phyloP scores from a whole-genome alignment of 2,797 vertebrate genomes.

The Sarcophilus harrisii region DNA sequence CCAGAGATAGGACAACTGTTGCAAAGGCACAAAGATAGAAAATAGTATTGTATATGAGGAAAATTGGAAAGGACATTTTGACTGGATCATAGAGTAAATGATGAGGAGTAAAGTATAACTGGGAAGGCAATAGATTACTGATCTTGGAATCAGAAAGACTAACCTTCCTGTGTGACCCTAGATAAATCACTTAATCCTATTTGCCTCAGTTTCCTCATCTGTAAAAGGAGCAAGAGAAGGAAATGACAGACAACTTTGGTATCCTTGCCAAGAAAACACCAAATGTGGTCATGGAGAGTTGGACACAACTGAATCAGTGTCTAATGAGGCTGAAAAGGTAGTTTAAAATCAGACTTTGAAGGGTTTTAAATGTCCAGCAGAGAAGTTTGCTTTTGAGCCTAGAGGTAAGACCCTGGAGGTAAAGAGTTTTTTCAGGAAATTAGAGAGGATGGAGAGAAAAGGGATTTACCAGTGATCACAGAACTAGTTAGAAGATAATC shows the following conservation, averaged over 20 bases:
- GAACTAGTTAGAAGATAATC: background rate
- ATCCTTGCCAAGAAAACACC: background rate
- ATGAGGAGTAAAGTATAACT: background rate
- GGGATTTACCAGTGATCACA: background rate
- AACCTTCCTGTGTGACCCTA: background rate
- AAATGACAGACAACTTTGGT: background rate
- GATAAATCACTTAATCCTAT: background rate
- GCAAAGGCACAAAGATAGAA: background rate
- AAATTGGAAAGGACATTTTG: background rate
- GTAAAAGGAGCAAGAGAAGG: background rate
- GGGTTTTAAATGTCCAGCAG: background rate
- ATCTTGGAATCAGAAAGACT: background rate
- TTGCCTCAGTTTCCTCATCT: background rate
- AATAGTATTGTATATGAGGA: background rate
- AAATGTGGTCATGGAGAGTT: background rate
- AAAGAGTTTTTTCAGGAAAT: background rate
- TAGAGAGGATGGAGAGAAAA: background rate
- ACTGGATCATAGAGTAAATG: background rate
- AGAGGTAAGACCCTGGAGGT: background rate
- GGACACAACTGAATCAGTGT: background rate
- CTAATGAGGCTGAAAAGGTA: background rate
- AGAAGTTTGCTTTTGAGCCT: background rate
- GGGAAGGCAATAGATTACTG: background rate
- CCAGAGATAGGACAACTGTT: background rate
- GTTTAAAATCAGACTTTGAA: background rate